Base-by-base conservation (phyloP, 2,113 vertebrate genomes). In the Lophius piscatorius region DNA sequence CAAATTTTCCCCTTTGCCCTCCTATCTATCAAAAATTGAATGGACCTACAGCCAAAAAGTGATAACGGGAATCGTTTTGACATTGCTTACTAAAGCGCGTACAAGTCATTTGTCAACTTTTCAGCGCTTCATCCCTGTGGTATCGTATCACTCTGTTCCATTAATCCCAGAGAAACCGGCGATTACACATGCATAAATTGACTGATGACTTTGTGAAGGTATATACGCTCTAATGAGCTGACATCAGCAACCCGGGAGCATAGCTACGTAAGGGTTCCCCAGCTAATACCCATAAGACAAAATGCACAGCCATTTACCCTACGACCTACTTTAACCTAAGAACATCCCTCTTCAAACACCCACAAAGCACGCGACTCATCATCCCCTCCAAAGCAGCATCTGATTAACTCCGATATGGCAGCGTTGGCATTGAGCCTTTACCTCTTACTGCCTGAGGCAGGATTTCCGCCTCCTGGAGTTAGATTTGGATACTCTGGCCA, bases 161-260 rank as follows among this genome's bases (percentile, higher is more conserved):
- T 42, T 47, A 49, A 33, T 26, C 40, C 22, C 26, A 1, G 26
- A 51, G 42, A 44, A 46, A 63, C 31, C 55, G 74, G 58, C 34
- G 35, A 50, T 46, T 51, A 56, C 46, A 65, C 56, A 6, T 10
- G 3, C 38, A 8, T 28, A 28, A 28, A 17, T 2, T 50, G 55
- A 63, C 69, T 69, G 68, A 78, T 76, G 74, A 80, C 70, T 80
- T 80, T 67, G 74, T 67, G 22, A 76, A 69, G 54, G 68, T 66
- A 63, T 40, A 10, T 1, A 40, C 58, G 38, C 81, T 85, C 81
- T 85, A 84, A 83, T 80, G 68, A 86, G 81, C 79, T 75, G 75
- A 84, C 73, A 78, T 88, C 79, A 80, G 79, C 84, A 48, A 70
- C 69, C 60, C 58, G 68, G 80, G 62, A 76, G 77, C 54, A 55